Conservation (phyloP, 2,888 invertebrate genomes). For the Acronicta psi region DNA sequence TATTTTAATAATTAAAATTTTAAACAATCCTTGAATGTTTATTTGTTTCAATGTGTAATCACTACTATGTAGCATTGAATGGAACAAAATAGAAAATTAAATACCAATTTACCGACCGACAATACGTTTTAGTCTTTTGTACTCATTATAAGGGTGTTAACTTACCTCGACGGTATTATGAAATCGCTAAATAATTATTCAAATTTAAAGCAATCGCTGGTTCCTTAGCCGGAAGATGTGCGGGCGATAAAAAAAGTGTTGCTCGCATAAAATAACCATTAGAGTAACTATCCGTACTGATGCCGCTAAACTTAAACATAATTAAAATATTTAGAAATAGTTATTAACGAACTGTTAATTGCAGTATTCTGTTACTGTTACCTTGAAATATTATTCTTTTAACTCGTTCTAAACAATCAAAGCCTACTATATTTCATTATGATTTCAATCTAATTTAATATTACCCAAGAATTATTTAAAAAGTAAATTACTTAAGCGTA, state of each 20-base stretch:
- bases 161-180: conserved; percentile 35
- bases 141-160: conserved; percentile 37
- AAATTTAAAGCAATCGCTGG: conserved; percentile 38
- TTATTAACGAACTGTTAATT: conserved; percentile 44
- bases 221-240: conserved; percentile 48
- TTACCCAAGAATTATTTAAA: too few species aligned
- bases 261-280: conserved; percentile 51
- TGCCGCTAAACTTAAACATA: conserved; percentile 38
- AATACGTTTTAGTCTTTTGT: conserved; percentile 16
- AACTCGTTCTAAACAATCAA: not conserved
- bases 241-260: conserved; percentile 33
- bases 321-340: conserved; percentile 35
- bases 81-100: not conserved
- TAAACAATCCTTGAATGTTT: not conserved
- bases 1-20: not conserved
- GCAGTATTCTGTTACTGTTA: conserved; percentile 24
- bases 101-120: conserved; percentile 7
- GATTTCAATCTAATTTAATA: too few species aligned
- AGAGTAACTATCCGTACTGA: conserved; percentile 35
- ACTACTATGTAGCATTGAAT: not conserved
- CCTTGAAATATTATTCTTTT: conserved; percentile 33
- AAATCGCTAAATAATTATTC: conserved; percentile 51
- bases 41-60: not conserved
- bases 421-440: too few species aligned
- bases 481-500: too few species aligned